phyloP scores from a whole-genome alignment of 1,140 invertebrate species.

The Thaumetopoea pityocampa region DNA sequence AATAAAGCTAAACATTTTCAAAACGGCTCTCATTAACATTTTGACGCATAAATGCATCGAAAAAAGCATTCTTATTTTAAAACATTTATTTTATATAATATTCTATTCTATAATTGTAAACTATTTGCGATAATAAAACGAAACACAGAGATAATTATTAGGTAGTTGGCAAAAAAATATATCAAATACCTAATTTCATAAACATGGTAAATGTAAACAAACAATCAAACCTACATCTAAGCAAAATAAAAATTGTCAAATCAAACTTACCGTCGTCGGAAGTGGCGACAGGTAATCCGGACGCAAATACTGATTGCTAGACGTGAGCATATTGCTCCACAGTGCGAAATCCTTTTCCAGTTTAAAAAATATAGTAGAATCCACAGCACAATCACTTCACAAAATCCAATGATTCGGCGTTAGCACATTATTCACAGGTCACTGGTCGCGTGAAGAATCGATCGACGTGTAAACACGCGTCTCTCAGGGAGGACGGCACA shows the following conservation, averaged over 20 bases:
- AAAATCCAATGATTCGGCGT: conserved; percentile 43
- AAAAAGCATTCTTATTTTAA: too few species aligned
- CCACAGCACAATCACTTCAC: conserved; percentile 54
- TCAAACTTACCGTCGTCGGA: conserved; percentile 88
- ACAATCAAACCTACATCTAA: conserved; percentile 13
- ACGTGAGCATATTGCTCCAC: conserved; percentile 85
- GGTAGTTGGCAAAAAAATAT: background rate
- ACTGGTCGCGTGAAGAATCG: conserved; percentile 27
- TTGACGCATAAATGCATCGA: too few species aligned
- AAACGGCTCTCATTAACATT: too few species aligned
- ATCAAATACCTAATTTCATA: background rate
- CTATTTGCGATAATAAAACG: too few species aligned
- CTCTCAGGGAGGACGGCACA: conserved; percentile 32
- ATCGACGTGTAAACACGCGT: conserved; percentile 29
- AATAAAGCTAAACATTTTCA: too few species aligned
- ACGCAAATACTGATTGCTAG: conserved; percentile 91
- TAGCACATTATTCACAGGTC: conserved; percentile 60
- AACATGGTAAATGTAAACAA: conserved; percentile 11
- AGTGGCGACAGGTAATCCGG: conserved; percentile 94
- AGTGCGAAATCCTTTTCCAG: conserved; percentile 65
- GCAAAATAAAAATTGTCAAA: conserved; percentile 18
- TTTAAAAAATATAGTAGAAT: conserved; percentile 35
- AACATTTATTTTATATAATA: too few species aligned
- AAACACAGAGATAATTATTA: too few species aligned
- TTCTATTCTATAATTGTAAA: too few species aligned